phyloP scores from a whole-genome alignment of 2,888 invertebrate species.

The Epistrophella euchroma region DNA sequence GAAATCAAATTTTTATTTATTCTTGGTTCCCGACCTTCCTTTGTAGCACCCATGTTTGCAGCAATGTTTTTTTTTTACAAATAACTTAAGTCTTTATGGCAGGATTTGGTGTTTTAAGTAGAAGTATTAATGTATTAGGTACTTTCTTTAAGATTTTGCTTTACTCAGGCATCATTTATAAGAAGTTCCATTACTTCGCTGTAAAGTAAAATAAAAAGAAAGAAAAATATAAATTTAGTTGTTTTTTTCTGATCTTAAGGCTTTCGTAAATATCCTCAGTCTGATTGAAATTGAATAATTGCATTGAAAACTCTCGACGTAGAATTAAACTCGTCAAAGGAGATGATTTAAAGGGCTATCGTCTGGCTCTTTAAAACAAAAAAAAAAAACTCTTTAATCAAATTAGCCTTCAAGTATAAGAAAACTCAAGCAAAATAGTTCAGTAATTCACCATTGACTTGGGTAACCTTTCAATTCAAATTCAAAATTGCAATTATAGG shows the following conservation, averaged over 20 bases:
- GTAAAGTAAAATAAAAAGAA: conserved; percentile 7
- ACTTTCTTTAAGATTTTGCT: conserved; percentile 22
- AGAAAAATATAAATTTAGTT: not conserved
- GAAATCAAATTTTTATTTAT: conserved; percentile 90
- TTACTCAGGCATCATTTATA: conserved; percentile 54
- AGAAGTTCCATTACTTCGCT: conserved; percentile 41
- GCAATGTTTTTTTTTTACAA: conserved; percentile 19
- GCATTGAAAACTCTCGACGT: conserved; percentile 7
- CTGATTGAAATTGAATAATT: conserved; percentile 63
- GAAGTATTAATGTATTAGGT: conserved; percentile 38
- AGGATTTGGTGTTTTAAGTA: conserved; percentile 60
- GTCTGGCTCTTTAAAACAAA: conserved; percentile 51
- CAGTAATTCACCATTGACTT: conserved; percentile 30
- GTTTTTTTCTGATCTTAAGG: not conserved
- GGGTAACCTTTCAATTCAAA: conserved; percentile 25
- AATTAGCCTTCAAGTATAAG: conserved; percentile 56
- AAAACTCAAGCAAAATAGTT: conserved; percentile 32
- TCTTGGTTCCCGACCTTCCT: conserved; percentile 81
- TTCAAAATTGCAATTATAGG: conserved; percentile 4
- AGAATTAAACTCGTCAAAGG: not conserved
- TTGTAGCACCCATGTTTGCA: conserved; percentile 80
- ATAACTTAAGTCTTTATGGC: conserved; percentile 65
- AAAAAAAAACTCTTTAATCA: conserved; percentile 46
- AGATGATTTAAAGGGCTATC: conserved; percentile 38
- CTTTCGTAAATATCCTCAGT: not conserved